A percentile compares a stretch with the other conserved stretches of the same genome.
phyloP scores from a whole-genome alignment of 37 sponge, comb jelly and placozoan species.

The Diacarnus erythraeanus region DNA sequence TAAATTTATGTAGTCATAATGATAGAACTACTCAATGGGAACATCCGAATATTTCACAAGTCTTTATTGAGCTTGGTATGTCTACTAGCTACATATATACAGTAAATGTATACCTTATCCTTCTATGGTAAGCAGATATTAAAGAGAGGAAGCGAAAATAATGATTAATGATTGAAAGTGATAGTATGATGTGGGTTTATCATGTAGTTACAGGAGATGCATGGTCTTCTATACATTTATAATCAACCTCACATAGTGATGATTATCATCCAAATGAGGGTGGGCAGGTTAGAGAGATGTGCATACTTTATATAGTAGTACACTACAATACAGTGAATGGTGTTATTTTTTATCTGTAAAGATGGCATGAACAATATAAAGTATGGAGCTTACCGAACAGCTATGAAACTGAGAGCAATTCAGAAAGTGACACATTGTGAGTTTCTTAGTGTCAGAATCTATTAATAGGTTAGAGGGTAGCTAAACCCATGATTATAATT shows the following conservation, averaged over 20 bases:
- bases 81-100: neutral
- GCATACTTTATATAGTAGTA: too few relatives aligned
- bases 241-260: neutral
- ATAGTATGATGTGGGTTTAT: too few relatives aligned
- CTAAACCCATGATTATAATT: neutral
- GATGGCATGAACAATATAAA: constrained; percentile 69
- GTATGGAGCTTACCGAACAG: constrained; percentile 87
- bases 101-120: too few relatives aligned
- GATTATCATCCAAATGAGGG: neutral
- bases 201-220: too few relatives aligned
- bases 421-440: constrained; percentile 64
- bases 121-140: too few relatives aligned
- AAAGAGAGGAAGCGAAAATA: too few relatives aligned
- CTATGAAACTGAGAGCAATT: constrained; percentile 84
- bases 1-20: constrained; percentile 61
- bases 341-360: constrained; percentile 19
- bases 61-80: constrained; percentile 52
- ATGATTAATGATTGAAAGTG: too few relatives aligned
- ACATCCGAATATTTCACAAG: constrained; percentile 50
- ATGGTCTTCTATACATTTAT: too few relatives aligned
- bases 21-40: constrained; percentile 77
- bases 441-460: neutral
- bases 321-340: too few relatives aligned
- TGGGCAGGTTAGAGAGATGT: too few relatives aligned
- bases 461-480: neutral